These are phyloP conservation scores for Whitmania pigra DNA, from an alignment of 1,140 invertebrate genomes.

Conservation along the genomic window DNA sequence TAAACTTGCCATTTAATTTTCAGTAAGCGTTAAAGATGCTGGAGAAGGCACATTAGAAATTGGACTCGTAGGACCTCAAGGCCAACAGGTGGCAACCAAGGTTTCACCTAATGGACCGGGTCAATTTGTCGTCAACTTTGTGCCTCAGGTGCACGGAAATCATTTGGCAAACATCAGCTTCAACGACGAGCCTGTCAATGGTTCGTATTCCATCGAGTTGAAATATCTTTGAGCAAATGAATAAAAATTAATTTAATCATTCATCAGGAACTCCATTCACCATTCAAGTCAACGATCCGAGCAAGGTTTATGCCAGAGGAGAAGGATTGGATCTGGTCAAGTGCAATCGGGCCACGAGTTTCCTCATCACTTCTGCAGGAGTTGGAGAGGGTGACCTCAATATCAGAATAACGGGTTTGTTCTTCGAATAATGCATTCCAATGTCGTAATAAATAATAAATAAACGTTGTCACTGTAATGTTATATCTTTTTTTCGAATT, in stretches of 20 bases:
- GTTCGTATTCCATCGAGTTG: slow-evolving; percentile 38
- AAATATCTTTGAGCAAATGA: neutral
- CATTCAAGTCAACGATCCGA: slow-evolving; percentile 35
- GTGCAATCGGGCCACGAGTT: slow-evolving; percentile 65
- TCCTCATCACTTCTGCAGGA: slow-evolving; percentile 63
- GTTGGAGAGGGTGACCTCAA: slow-evolving; percentile 55
- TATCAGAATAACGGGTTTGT: slow-evolving; percentile 50
- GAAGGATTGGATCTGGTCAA: slow-evolving; percentile 51
- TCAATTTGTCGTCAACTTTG: slow-evolving; percentile 86
- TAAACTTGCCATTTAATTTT: slow-evolving; percentile 41
- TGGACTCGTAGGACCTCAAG: slow-evolving; percentile 71
- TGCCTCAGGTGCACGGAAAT: slow-evolving; percentile 78
- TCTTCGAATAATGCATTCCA: neutral
- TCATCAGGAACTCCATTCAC: slow-evolving; percentile 37
- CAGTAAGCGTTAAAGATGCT: slow-evolving; percentile 87
- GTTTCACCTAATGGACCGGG: slow-evolving; percentile 89
- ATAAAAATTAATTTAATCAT: neutral
- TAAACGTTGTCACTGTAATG: too few species aligned
- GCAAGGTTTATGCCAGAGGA: slow-evolving; percentile 29
- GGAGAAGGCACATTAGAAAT: slow-evolving; percentile 97
- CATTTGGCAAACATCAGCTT: slow-evolving; percentile 92
- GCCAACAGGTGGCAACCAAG: slow-evolving; percentile 86
- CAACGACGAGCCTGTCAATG: slow-evolving; percentile 90
- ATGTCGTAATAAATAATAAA: too few species aligned
- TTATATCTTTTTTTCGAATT: too few species aligned